These are phyloP conservation scores for Nasonia giraulti DNA, from an alignment of 1,140 invertebrate genomes.

Conservation along the genomic window DNA sequence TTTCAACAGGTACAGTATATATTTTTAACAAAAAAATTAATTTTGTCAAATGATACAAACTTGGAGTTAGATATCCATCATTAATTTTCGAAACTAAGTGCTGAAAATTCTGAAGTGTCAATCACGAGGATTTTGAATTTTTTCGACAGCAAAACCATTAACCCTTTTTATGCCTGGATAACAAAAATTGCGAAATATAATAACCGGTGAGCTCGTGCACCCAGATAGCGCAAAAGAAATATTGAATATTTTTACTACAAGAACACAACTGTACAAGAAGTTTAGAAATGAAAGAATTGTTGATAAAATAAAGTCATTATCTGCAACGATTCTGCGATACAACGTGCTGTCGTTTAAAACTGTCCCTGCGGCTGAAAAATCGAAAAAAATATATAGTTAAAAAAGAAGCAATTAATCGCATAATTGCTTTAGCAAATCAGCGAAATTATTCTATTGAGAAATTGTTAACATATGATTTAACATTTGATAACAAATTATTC, in stretches of 20 bases:
- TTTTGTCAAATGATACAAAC: background rate
- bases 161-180: background rate
- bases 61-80: conserved; percentile 7
- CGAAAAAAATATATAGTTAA: background rate
- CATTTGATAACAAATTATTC: background rate
- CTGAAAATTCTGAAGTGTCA: background rate
- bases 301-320: background rate
- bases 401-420: background rate
- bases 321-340: background rate
- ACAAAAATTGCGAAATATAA: background rate
- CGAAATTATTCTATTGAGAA: background rate
- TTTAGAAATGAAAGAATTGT: background rate
- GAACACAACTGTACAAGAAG: background rate
- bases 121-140: background rate
- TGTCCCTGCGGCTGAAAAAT: background rate
- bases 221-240: background rate
- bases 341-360: background rate
- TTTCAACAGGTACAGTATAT: too few relatives aligned
- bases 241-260: background rate
- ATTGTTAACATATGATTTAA: conserved; percentile 18
- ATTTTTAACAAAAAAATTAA: conserved; percentile 15
- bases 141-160: background rate
- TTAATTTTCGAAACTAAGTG: background rate
- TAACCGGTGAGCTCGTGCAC: conserved; percentile 7
- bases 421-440: background rate